These are phyloP conservation scores for Lasioglossum figueresi DNA, from an alignment of 2,888 invertebrate species.

Conservation along the genomic window DNA sequence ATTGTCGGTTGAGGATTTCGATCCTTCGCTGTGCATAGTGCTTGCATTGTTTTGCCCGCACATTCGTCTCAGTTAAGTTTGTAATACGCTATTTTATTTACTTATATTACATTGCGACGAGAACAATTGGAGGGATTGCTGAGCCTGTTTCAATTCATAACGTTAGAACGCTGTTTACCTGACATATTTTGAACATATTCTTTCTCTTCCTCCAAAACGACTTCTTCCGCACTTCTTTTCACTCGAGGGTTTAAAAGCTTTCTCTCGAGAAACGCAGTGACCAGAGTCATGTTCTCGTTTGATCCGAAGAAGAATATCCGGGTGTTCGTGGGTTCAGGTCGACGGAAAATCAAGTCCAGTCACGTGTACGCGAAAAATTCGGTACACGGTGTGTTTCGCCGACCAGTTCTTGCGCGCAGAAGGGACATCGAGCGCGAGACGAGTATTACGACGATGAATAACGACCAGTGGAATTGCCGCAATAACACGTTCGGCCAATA, in stretches of 20 bases:
- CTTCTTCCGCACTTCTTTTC: neutral
- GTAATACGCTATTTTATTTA: too few relatives aligned
- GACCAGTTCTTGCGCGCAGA: constrained; percentile 34
- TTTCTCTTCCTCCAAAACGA: neutral
- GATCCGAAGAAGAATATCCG: neutral
- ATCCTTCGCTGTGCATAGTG: neutral
- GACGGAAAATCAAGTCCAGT: constrained; percentile 7
- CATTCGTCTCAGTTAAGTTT: neutral
- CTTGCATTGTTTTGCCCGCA: neutral
- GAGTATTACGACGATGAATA: constrained; percentile 25
- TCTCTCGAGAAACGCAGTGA: neutral
- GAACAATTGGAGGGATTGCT: neutral
- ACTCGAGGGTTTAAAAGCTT: neutral
- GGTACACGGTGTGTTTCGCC: neutral
- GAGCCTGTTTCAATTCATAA: neutral
- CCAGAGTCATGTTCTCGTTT: neutral
- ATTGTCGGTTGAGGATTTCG: neutral
- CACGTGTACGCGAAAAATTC: constrained; percentile 29
- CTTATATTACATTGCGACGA: neutral
- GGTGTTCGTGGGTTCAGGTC: neutral
- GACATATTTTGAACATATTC: neutral
- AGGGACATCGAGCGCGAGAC: neutral
- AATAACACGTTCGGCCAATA: constrained; percentile 22
- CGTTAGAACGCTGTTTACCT: neutral
- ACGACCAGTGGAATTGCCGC: constrained; percentile 23